These are phyloP conservation scores for Gerris lacustris DNA, from an alignment of 2,888 invertebrate species.

Conservation along the genomic window DNA sequence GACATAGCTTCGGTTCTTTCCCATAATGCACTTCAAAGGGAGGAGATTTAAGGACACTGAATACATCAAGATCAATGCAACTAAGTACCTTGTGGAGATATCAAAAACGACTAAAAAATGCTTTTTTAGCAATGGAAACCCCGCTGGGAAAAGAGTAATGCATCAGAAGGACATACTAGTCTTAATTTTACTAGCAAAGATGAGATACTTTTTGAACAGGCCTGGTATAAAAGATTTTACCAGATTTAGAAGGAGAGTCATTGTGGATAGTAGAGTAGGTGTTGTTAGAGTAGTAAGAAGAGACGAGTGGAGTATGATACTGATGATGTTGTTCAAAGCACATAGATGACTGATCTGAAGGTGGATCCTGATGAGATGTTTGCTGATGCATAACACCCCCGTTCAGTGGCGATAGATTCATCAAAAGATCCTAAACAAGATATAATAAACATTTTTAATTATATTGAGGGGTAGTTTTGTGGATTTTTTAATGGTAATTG, in stretches of 20 bases:
- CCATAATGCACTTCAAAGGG: too few species aligned
- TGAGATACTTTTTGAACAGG: too few species aligned
- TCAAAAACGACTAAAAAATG: too few species aligned
- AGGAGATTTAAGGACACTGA: too few species aligned
- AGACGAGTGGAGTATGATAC: conserved; percentile 44
- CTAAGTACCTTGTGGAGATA: too few species aligned
- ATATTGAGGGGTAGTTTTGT: not conserved
- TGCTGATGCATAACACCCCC: conserved; percentile 36
- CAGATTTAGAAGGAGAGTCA: conserved; percentile 28
- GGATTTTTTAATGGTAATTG: not conserved
- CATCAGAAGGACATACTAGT: too few species aligned
- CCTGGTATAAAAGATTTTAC: conserved; percentile 23
- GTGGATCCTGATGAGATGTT: conserved; percentile 36
- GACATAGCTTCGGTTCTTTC: too few species aligned
- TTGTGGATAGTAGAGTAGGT: conserved; percentile 39
- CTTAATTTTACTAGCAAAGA: too few species aligned
- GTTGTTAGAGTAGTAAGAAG: conserved; percentile 42
- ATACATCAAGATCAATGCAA: too few species aligned
- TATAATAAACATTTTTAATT: conserved; percentile 10
- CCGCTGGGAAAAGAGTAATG: too few species aligned
- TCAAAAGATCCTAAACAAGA: conserved; percentile 42
- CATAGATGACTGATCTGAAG: conserved; percentile 36
- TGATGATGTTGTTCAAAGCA: conserved; percentile 38
- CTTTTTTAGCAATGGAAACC: too few species aligned
- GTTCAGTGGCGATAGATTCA: conserved; percentile 46